Percentiles rank a stretch among this genome's conserved stretches.
phyloP scores from a whole-genome alignment of 2,888 invertebrate species.

The Platypus cylindrus region DNA sequence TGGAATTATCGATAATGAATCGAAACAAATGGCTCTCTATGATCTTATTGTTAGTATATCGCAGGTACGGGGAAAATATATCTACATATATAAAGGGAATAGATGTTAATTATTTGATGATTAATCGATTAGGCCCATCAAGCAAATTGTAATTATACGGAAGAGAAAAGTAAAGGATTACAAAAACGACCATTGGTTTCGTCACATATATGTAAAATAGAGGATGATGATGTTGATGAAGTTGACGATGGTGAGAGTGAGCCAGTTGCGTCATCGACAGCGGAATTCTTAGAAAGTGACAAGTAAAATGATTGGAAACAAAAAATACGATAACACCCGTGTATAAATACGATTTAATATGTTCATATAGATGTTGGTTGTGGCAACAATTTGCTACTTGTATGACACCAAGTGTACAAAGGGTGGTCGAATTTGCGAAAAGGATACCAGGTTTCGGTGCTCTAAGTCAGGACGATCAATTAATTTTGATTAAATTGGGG shows the following conservation, averaged over 20 bases:
- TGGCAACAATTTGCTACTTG: slow-evolving; percentile 81
- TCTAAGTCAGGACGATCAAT: slow-evolving; percentile 89
- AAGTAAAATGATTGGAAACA: slow-evolving; percentile 12
- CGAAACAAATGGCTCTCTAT: slow-evolving; percentile 54
- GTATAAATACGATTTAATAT: no score
- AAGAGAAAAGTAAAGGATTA: slow-evolving; percentile 63
- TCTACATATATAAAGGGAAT: neutral
- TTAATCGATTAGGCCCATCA: slow-evolving; percentile 52
- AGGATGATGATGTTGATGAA: slow-evolving; percentile 13
- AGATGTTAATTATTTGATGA: slow-evolving; percentile 1
- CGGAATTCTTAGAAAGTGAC: slow-evolving; percentile 25
- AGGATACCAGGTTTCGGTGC: slow-evolving; percentile 84
- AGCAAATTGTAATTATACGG: slow-evolving; percentile 77
- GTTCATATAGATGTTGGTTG: slow-evolving; percentile 45
- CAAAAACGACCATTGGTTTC: slow-evolving; percentile 56
- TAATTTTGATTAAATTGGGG: slow-evolving; percentile 90
- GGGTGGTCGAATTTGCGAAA: slow-evolving; percentile 94
- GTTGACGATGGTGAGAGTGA: slow-evolving; percentile 26
- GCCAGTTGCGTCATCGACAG: slow-evolving; percentile 38
- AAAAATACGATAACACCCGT: no score
- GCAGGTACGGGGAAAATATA: slow-evolving; percentile 21
- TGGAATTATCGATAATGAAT: slow-evolving; percentile 27
- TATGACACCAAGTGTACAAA: slow-evolving; percentile 82
- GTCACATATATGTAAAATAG: slow-evolving; percentile 19
- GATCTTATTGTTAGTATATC: slow-evolving; percentile 69